A percentile compares a stretch with the other conserved stretches of the same genome.
Evolutionary conservation across 1,140 invertebrate genomes (phyloP).

Genomic region (Riptortus pedestris): DNA sequence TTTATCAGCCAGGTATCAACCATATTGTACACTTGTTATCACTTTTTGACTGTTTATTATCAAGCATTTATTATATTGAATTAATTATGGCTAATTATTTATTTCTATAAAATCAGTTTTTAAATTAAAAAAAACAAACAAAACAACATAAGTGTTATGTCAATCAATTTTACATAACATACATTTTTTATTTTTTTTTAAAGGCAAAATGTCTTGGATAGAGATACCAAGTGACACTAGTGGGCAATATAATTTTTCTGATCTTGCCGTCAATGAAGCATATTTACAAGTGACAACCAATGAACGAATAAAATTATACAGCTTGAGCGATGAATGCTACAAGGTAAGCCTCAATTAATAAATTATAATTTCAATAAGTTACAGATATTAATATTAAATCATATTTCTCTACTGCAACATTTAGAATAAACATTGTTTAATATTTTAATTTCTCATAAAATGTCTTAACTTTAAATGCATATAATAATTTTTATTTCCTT

Average conservation of each 20-base stretch:
- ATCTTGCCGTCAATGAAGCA: constrained; percentile 45
- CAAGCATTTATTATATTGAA: not conserved
- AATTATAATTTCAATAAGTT: no score
- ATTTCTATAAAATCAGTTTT: not conserved
- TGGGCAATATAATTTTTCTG: constrained; percentile 14
- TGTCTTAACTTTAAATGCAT: no score
- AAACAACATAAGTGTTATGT: not conserved
- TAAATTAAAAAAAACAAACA: not conserved
- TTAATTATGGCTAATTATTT: not conserved
- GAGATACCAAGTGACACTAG: constrained; percentile 10
- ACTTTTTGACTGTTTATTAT: not conserved
- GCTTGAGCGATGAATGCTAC: constrained; percentile 48
- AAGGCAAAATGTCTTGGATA: constrained; percentile 18
- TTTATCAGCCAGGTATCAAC: no score
- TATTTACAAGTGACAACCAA: constrained; percentile 40
- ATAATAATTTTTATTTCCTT: no score
- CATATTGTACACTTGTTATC: not conserved
- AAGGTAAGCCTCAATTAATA: constrained; percentile 43
- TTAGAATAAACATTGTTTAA: no score
- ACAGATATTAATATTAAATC: no score
- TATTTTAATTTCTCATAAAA: no score
- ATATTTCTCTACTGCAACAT: no score
- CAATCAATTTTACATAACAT: not conserved
- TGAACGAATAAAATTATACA: constrained; percentile 41
- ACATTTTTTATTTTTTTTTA: not conserved